Conservation (phyloP, 2,888 invertebrate genomes). For the Scrobipalpa atriplicella region DNA sequence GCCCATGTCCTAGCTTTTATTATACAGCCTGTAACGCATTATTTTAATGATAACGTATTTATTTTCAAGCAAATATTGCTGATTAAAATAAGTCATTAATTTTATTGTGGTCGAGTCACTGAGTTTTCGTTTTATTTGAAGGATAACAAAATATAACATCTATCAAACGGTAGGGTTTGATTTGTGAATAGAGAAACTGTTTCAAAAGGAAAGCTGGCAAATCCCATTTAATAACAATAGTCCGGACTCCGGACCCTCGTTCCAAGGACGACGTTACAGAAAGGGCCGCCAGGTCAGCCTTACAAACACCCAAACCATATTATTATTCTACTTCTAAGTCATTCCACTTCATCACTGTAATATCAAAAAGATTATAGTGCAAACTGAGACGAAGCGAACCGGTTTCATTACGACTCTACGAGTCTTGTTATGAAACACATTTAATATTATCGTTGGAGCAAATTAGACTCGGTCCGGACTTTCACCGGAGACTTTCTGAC, state of each 20-base stretch:
- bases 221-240: slow-evolving; percentile 60
- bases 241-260: slow-evolving; percentile 44
- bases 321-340: slow-evolving; percentile 50
- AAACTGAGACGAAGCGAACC: slow-evolving; percentile 54
- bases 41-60: not conserved
- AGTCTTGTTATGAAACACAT: slow-evolving; percentile 69
- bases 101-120: too few species aligned
- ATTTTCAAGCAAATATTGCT: not conserved
- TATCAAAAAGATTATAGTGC: slow-evolving; percentile 50
- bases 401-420: slow-evolving; percentile 62
- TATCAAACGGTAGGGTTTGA: slow-evolving; percentile 38
- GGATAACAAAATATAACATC: not conserved
- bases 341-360: slow-evolving; percentile 53
- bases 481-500: slow-evolving; percentile 75
- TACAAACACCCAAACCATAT: slow-evolving; percentile 55
- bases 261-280: slow-evolving; percentile 54
- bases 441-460: slow-evolving; percentile 65
- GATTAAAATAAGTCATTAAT: not conserved
- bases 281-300: slow-evolving; percentile 56
- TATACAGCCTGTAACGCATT: slow-evolving; percentile 1
- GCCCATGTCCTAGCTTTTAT: slow-evolving; percentile 1
- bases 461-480: slow-evolving; percentile 70
- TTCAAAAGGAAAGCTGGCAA: slow-evolving; percentile 48
- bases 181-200: slow-evolving; percentile 56
- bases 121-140: not conserved